Conservation (phyloP, 2,113 vertebrate genomes). For the Onychorhynchus coronatus region DNA sequence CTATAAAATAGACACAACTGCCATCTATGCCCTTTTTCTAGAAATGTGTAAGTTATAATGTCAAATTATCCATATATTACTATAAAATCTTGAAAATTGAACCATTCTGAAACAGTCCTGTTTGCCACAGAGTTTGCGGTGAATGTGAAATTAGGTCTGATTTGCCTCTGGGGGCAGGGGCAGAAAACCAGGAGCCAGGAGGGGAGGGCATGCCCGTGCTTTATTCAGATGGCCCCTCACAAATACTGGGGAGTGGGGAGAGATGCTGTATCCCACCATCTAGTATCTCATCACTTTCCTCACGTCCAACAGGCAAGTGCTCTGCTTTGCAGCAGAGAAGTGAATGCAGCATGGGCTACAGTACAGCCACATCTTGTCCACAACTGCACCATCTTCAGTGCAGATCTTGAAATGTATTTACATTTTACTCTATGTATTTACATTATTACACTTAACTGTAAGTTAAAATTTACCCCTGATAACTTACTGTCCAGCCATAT, state of each 20-base stretch:
- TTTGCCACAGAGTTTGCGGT: accelerated
- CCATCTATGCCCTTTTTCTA: not conserved
- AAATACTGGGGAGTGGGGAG: not conserved
- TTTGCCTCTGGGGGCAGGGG: not conserved
- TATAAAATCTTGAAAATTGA: not conserved
- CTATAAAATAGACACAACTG: not conserved
- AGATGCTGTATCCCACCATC: not conserved
- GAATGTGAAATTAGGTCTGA: not conserved
- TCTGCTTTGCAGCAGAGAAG: not conserved
- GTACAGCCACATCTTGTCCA: not conserved
- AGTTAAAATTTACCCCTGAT: not conserved
- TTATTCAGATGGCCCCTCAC: not conserved
- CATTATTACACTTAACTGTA: too few species aligned
- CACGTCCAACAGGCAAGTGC: not conserved
- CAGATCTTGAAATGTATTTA: not conserved
- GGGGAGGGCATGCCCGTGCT: not conserved
- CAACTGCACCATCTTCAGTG: not conserved
- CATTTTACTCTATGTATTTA: too few species aligned
- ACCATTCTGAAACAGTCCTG: accelerated
- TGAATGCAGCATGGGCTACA: accelerated
- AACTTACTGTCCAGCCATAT: not conserved
- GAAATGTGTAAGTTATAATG: not conserved
- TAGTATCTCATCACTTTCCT: not conserved
- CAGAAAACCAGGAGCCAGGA: not conserved
- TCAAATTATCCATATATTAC: not conserved